Percentiles rank a stretch among this genome's conserved stretches.
Evolutionary conservation across 2,113 vertebrate genomes (phyloP).

Genomic region (Sorex araneus): DNA sequence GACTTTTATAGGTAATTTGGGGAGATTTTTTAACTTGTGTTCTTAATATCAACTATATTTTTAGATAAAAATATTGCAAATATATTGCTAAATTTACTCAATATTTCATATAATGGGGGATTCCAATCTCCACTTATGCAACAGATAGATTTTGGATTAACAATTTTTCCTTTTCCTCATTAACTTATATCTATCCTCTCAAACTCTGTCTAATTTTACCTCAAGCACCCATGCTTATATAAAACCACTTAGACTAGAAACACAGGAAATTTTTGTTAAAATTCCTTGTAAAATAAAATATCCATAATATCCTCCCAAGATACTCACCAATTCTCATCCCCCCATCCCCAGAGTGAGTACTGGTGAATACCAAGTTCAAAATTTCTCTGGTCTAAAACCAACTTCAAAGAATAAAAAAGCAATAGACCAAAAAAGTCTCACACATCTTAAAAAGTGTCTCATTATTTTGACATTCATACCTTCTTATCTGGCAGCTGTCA

Average conservation of each 20-base stretch:
- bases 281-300: background rate
- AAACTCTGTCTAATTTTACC: background rate
- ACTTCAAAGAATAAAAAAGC: background rate
- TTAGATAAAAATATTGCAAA: background rate
- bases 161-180: background rate
- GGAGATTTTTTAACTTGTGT: background rate
- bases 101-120: background rate
- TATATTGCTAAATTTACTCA: background rate
- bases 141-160: background rate
- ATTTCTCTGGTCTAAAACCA: constrained; percentile 64
- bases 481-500: background rate
- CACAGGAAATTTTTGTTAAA: constrained; percentile 47
- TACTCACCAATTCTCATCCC: constrained; percentile 13
- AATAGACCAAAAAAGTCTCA: constrained; percentile 43
- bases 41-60: constrained; percentile 27
- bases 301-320: constrained; percentile 47
- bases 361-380: constrained; percentile 65
- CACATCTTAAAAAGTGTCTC: background rate
- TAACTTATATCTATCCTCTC: constrained; percentile 9
- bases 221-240: background rate
- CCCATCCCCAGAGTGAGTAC: background rate
- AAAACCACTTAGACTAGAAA: constrained; percentile 3
- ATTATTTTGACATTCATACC: constrained; percentile 46
- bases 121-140: background rate
- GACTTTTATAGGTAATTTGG: background rate